Conservation (phyloP, 2,888 invertebrate genomes). For the Oscheius sp. region DNA sequence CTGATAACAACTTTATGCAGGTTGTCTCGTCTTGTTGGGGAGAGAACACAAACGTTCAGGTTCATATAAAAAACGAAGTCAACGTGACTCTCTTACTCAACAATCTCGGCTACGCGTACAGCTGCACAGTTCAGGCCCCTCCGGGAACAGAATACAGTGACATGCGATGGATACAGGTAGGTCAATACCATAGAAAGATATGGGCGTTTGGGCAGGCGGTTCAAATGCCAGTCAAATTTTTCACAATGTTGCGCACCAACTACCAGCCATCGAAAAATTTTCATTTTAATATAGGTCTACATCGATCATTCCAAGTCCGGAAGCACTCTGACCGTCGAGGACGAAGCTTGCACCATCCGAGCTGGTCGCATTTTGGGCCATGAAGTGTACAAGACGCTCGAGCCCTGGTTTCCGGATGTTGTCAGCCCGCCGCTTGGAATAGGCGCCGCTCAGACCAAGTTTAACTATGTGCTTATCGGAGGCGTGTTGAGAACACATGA, state of each 20-base stretch:
- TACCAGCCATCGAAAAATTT: too few relatives aligned
- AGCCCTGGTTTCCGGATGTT: conserved; percentile 32
- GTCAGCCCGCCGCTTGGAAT: conserved; percentile 43
- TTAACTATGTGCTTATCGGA: conserved; percentile 38
- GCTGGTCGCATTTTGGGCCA: conserved; percentile 39
- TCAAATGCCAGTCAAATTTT: too few relatives aligned
- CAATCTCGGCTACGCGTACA: conserved; percentile 53
- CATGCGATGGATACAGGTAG: conserved; percentile 68
- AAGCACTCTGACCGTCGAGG: conserved; percentile 43
- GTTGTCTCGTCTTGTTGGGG: conserved; percentile 29
- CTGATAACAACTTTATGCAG: conserved; percentile 69
- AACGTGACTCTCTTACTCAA: conserved; percentile 63
- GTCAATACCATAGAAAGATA: background rate
- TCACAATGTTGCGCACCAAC: too few relatives aligned
- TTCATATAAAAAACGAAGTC: conserved; percentile 65
- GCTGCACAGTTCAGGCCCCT: conserved; percentile 58
- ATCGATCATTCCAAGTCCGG: conserved; percentile 26
- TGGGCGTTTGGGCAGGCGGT: too few relatives aligned
- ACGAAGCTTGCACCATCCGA: conserved; percentile 51
- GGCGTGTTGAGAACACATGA: conserved; percentile 34
- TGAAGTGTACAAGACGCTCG: background rate
- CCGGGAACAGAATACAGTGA: conserved; percentile 63
- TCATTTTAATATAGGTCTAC: conserved; percentile 8
- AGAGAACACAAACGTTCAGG: conserved; percentile 36
- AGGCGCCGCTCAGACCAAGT: conserved; percentile 24